Base-by-base conservation (phyloP, 2,113 vertebrate species). In the Rhinogobius similis region DNA sequence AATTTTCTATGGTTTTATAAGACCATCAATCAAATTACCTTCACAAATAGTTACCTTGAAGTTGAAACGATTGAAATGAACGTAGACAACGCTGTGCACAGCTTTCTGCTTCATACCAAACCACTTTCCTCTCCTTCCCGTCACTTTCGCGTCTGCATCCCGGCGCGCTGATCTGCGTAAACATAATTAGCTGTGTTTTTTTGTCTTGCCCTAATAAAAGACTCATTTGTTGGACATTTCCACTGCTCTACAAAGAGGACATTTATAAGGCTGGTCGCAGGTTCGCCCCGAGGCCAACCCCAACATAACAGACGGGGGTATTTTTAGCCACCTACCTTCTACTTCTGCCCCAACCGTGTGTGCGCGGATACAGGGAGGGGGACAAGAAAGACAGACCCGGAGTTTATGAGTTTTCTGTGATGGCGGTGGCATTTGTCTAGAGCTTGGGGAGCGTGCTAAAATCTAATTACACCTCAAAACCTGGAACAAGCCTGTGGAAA, bases 151-250 rank as follows among this genome's bases (percentile, higher is more conserved):
- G 55, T 29, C 24, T 29, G 26, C 29, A 59, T 61, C 63, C 39
- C 93, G 71, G 86, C 90, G 86, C 91, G 90, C 94, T 95, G 95
- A 97, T 97, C 95, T 94, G 88, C 94, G 95, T 95, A 95, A 97
- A 96, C 95, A 95, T 96, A 96, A 98, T 98, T 98, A 97, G 95
- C 95, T 92, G 93, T 91, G 93, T 96, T 96, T 98, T 89, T 98
- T 97, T 96, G 96, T 96, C 87, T 88, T 95, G 93, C 94, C 86
- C 95, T 96, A 96, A 98, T 97, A 97, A 98, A 98, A 96, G 89
- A 94, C 92, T 97, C 95, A 96, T 98, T 98, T 98, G 96, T 99
- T 95, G 93, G 94, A 95, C 95, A 95, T 97, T 97, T 98, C 96
- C 96, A 98, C 92, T 87, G 94, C 87, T 79, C 93, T 92, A 99